phyloP scores from a whole-genome alignment of 2,888 invertebrate species.

The Ceriagrion tenellum region DNA sequence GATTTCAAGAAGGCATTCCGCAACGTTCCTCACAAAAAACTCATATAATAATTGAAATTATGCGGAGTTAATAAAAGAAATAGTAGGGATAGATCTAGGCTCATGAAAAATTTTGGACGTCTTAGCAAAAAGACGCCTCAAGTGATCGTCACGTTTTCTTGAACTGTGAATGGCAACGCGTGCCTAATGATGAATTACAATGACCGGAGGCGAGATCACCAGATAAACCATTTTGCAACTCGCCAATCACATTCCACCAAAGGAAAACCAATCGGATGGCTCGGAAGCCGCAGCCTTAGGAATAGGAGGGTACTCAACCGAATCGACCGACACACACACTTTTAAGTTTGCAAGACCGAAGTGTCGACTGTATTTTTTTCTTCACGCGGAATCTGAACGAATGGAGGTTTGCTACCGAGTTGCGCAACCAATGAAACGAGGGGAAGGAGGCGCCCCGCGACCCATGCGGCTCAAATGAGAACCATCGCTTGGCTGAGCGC shows the following conservation, averaged over 20 bases:
- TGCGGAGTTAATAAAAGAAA: too few species aligned
- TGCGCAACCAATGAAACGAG: slow-evolving; percentile 30
- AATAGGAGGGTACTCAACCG: not conserved
- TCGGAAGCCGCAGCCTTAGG: not conserved
- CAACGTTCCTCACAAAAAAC: too few species aligned
- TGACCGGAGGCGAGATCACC: too few species aligned
- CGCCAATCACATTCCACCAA: not conserved
- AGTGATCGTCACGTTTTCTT: too few species aligned
- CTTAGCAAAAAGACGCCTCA: too few species aligned
- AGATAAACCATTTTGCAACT: not conserved
- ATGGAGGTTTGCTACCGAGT: not conserved
- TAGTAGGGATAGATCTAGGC: too few species aligned
- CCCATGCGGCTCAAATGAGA: slow-evolving; percentile 16
- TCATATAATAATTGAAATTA: too few species aligned
- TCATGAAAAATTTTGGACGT: too few species aligned
- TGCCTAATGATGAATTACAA: too few species aligned
- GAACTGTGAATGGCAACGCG: too few species aligned
- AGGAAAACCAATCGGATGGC: not conserved
- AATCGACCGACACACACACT: not conserved
- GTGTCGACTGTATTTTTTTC: not conserved
- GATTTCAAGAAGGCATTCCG: too few species aligned
- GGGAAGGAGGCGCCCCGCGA: not conserved
- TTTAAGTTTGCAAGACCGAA: not conserved
- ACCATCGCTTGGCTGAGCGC: slow-evolving; percentile 24
- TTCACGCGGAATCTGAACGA: not conserved